These are phyloP conservation scores for Laticauda laticaudata DNA, from an alignment of 2,113 vertebrate species.

Conservation along the genomic window DNA sequence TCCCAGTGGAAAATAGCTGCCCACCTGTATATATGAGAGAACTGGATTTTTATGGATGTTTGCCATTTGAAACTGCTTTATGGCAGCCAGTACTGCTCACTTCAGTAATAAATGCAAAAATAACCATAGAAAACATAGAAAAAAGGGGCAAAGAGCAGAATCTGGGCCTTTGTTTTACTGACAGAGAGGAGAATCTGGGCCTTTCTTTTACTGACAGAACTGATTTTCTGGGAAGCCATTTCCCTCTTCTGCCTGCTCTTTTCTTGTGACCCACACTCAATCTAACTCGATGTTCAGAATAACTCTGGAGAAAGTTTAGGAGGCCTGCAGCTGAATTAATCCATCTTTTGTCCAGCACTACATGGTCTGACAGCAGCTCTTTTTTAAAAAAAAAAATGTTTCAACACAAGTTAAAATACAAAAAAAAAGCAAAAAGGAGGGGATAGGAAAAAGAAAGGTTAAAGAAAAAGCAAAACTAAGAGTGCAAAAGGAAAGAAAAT, in stretches of 20 bases:
- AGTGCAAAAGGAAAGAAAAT: background rate
- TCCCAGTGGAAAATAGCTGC: background rate
- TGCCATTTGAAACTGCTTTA: background rate
- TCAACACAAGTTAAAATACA: background rate
- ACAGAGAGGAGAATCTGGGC: too few relatives aligned
- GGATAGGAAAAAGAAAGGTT: background rate
- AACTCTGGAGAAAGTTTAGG: background rate
- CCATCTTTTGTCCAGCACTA: background rate
- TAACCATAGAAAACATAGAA: accelerated
- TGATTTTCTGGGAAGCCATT: background rate
- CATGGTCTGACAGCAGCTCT: background rate
- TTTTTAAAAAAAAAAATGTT: background rate
- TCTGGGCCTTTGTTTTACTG: background rate
- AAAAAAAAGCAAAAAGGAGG: background rate
- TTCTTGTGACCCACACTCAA: background rate
- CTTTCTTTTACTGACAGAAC: background rate
- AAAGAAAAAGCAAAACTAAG: background rate
- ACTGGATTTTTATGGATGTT: background rate
- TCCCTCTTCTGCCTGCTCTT: background rate
- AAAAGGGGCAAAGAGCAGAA: background rate
- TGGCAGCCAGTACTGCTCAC: background rate
- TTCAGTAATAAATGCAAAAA: background rate
- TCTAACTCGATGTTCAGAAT: background rate
- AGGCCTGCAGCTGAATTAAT: background rate
- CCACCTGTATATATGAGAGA: accelerated